Conservation (phyloP, 2,797 vertebrate species). For the Hirundo rustica region DNA sequence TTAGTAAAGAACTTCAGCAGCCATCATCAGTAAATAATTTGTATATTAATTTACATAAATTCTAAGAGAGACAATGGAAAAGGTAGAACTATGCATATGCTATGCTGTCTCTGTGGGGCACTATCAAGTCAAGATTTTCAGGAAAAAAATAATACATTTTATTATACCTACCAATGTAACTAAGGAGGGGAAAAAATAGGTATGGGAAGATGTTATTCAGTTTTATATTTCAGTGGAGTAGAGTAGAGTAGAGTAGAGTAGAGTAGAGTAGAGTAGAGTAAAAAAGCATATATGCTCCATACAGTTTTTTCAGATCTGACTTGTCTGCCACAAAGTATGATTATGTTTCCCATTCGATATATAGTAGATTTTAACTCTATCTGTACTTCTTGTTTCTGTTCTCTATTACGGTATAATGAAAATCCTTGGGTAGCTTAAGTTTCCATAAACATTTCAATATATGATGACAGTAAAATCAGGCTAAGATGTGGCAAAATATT, state of each 20-base stretch:
- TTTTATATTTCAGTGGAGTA: background rate
- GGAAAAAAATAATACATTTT: background rate
- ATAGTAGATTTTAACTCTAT: background rate
- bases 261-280: background rate
- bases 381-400: background rate
- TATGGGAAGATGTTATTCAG: background rate
- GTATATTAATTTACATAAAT: background rate
- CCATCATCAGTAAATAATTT: background rate
- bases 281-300: rapidly evolving
- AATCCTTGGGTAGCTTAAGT: background rate
- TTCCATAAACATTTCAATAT: background rate
- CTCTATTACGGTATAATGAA: background rate
- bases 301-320: background rate
- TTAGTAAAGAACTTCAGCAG: background rate
- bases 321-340: background rate
- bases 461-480: background rate
- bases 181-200: background rate
- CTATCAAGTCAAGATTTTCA: background rate
- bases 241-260: background rate
- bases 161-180: background rate
- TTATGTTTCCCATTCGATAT: background rate
- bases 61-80: background rate
- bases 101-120: background rate
- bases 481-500: background rate
- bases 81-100: background rate